Evolutionary conservation across 2,113 vertebrate species (phyloP), one percentile per base, ranked within the genome.

Genomic region (Ammodytes dubius): DNA sequence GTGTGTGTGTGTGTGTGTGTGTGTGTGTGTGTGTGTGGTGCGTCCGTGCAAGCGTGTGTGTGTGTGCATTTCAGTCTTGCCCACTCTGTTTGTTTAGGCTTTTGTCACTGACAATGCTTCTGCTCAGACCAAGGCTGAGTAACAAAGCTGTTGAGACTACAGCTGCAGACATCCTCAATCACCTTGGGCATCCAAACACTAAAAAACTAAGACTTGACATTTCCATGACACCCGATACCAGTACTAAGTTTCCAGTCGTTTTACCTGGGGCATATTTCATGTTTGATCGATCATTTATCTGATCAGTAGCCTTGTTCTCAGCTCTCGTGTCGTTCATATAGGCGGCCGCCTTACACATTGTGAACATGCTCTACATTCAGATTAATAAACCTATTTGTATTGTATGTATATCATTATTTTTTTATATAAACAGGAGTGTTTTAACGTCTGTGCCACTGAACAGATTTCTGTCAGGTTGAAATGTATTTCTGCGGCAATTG

Each of bases 91-190:
- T 77, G 67, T 82, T 83, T 74, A 53, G 67, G 54, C 76, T 70
- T 47, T 63, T 80, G 60, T 70, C 69, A 81, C 39, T n/a, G 42
- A 45, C 35, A 76, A 79, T 65, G 67, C 61, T 79, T 49, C 57
- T 54, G 40, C 50, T 69, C 43, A 74, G 58, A 70, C 53, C 75
- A n/a, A 56, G 43, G 54, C 35, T 53, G 50, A 74, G 39, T 74
- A 43, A 58, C 68, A 42, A 43, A 59, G 78, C 53, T 58, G 59
- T 10, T 63, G 57, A 72, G 58, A 60, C 65, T 37, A 5, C 52
- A 66, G 64, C 27, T 27, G 27, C 35, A 43, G 7, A 53, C 53
- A 13, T 37, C 56, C 72, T 61, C 43, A 0, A 70, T 66, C n/a
- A 0, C 60, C 17, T 54, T 39, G 43, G 54, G 53, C 60, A 56